Percentiles rank a stretch among this genome's conserved stretches.
Conservation (phyloP, 2,888 invertebrate species). For the Rotaria macrura region DNA sequence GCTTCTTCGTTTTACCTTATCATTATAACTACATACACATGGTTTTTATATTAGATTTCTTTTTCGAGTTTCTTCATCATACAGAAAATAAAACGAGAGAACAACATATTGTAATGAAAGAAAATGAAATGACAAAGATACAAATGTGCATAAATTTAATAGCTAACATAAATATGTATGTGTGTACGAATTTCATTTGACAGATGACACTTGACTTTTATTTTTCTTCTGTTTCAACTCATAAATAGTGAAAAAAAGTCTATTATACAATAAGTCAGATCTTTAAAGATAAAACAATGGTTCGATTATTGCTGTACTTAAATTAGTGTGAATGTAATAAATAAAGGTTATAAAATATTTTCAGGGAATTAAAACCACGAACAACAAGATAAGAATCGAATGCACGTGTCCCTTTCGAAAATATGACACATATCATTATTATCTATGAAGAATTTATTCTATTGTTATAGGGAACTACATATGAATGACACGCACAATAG, state of each 20-base stretch:
- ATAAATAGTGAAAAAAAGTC: too few relatives aligned
- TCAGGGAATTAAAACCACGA: too few relatives aligned
- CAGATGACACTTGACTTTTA: neutral
- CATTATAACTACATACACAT: neutral
- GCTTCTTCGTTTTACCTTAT: neutral
- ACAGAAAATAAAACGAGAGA: neutral
- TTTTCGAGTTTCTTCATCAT: neutral
- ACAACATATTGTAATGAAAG: neutral
- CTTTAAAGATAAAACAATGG: too few relatives aligned
- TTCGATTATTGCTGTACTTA: too few relatives aligned
- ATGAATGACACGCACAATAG: too few relatives aligned
- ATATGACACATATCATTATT: neutral
- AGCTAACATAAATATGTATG: neutral
- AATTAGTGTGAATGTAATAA: neutral
- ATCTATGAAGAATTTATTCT: too few relatives aligned
- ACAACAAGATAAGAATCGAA: neutral
- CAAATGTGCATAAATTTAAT: neutral
- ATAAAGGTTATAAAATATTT: neutral
- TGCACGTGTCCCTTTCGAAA: neutral
- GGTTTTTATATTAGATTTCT: conserved; percentile 1
- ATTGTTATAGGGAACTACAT: neutral
- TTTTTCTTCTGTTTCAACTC: neutral
- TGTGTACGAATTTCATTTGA: neutral
- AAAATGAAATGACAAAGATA: neutral
- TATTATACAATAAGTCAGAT: too few relatives aligned